Base-by-base conservation (phyloP, 2,888 invertebrate species). In the Archips crataeganus region DNA sequence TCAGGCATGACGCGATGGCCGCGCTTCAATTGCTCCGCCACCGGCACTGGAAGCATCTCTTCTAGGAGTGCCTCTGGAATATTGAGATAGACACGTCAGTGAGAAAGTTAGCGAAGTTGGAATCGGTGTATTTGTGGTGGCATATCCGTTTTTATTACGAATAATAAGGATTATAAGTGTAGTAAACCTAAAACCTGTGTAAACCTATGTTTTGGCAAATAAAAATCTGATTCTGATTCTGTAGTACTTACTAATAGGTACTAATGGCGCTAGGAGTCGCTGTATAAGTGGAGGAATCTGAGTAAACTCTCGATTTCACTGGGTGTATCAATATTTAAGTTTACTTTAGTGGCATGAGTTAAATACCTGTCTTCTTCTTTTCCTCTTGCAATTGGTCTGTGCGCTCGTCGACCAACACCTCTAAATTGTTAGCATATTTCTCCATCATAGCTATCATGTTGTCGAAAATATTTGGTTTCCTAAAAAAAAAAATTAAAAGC, bases 381-480 rank as follows among this genome's bases (percentile, higher is more conserved):
- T 99, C 99, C 88, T 98, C 98, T 81, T 98, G 97, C 73, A 99
- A 92, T 87, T 98, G 98, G 88, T 98, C 98, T 0, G 99, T 99
- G 74, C 99, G 95, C 87, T 99, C 99, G 84, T 98, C 98, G 0
- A 99, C 99, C 2, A 99, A 94, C 0, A 96, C 98, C 90, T 99
- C 99, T 81, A 99, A 95, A 90, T 99, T 99, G 84, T 98, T 98
- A 11, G 99, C 98, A 86, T 99, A 99, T 85, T 98, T 98, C 89
- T 99, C 99, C 98, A 99, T 98, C 96, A 99, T 98, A 0, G 98
- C 97, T 95, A 99, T 98, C 98, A 99, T 99, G 86, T 99, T 99
- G 90, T 99, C 99, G 83, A 99, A 98, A 82, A 99, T 99, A 90
- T 99, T 99, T 23, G 98, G 97, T 90, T 98, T 97, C 97, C 98